These are phyloP conservation scores for Sussaba pulchella DNA, from an alignment of 2,888 invertebrate species.

Conservation along the genomic window DNA sequence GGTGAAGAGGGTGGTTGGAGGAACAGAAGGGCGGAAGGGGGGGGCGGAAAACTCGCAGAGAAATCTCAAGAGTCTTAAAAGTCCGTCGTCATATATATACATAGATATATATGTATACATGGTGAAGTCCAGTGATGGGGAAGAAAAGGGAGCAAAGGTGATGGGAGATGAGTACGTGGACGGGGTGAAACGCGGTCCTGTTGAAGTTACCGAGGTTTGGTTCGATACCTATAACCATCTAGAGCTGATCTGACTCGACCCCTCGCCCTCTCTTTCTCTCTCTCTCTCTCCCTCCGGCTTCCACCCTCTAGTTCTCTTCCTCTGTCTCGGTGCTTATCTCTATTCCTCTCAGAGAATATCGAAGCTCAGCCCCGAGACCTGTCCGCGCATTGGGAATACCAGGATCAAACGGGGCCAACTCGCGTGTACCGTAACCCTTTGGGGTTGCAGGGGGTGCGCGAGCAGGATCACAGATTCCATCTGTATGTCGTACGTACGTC, in stretches of 20 bases:
- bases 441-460: background rate
- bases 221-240: constrained; percentile 20
- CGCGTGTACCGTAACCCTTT: background rate
- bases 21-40: background rate
- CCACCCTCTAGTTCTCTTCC: constrained; percentile 23
- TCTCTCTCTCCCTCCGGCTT: background rate
- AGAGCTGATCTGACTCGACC: constrained; percentile 4
- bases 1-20: background rate
- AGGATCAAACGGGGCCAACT: constrained; percentile 59
- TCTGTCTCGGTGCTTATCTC: constrained; percentile 38
- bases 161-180: constrained; percentile 23
- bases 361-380: constrained; percentile 56
- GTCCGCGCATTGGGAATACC: constrained; percentile 63
- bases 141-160: constrained; percentile 22
- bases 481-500: background rate
- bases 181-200: background rate
- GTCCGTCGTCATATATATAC: constrained; percentile 45
- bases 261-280: constrained; percentile 25
- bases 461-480: background rate
- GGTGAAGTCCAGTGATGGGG: background rate
- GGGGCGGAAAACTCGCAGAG: constrained; percentile 54
- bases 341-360: constrained; percentile 68
- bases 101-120: background rate
- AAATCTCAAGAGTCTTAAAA: constrained; percentile 70
- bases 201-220: constrained; percentile 70